A percentile compares a stretch with the other conserved stretches of the same genome.
Conservation (phyloP, 2,797 vertebrate species). For the Enteromius trimaculatus region DNA sequence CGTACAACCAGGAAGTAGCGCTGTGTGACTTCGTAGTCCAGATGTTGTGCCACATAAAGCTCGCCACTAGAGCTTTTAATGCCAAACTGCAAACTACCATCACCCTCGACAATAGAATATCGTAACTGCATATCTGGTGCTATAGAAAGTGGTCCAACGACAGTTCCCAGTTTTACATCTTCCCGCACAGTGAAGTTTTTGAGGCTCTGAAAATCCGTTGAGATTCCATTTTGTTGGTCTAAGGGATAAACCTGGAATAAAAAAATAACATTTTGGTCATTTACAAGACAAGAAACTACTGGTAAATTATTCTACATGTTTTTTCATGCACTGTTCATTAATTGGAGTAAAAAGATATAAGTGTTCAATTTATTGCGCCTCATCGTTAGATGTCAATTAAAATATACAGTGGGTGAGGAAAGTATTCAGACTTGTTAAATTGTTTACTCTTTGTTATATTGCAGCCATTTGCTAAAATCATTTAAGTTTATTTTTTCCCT, state of each 20-base stretch:
- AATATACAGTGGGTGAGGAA: too few relatives aligned
- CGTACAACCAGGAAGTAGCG: conserved; percentile 82
- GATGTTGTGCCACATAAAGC: conserved; percentile 84
- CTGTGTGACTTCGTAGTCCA: conserved; percentile 86
- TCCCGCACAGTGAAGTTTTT: conserved; percentile 84
- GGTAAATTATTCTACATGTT: background rate
- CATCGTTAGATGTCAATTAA: too few relatives aligned
- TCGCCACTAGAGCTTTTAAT: conserved; percentile 82
- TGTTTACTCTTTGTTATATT: too few relatives aligned
- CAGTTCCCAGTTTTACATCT: conserved; percentile 78
- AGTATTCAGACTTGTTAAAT: too few relatives aligned
- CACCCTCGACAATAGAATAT: conserved; percentile 80
- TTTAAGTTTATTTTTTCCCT: too few relatives aligned
- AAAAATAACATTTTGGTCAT: background rate
- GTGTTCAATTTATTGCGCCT: too few relatives aligned
- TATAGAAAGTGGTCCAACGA: conserved; percentile 77
- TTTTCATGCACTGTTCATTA: background rate
- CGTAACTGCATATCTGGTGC: conserved; percentile 65
- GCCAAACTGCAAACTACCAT: conserved; percentile 80
- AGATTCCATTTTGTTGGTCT: conserved; percentile 59
- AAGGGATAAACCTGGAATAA: conserved; percentile 81
- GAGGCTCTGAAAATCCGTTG: conserved; percentile 65
- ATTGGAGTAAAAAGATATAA: background rate
- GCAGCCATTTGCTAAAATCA: too few relatives aligned
- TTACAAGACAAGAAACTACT: background rate